Evolutionary conservation across 1,140 invertebrate species (phyloP).

Genomic region (Nebria ingens): DNA sequence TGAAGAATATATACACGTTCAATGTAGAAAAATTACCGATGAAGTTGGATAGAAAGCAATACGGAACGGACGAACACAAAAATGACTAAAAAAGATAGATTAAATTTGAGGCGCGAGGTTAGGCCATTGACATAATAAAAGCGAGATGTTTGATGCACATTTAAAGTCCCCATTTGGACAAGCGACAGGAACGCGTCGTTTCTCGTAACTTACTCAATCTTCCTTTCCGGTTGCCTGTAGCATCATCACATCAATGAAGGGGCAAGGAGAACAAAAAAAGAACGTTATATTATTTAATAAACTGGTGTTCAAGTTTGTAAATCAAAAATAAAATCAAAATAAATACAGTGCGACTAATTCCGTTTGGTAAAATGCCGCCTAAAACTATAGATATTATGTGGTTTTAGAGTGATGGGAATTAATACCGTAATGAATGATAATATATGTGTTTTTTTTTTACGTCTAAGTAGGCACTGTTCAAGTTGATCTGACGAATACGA

Average conservation of each 20-base stretch:
- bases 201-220: slow-evolving; percentile 33
- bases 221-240: slow-evolving; percentile 26
- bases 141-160: neutral
- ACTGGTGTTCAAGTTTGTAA: slow-evolving; percentile 21
- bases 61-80: too few species aligned
- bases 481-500: slow-evolving; percentile 32
- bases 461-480: slow-evolving; percentile 11
- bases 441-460: too few species aligned
- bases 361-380: neutral
- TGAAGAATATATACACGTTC: too few species aligned
- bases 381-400: too few species aligned
- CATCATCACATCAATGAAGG: slow-evolving; percentile 20
- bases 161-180: neutral
- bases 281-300: slow-evolving; percentile 23
- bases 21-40: too few species aligned
- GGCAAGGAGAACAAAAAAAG: slow-evolving; percentile 37
- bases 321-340: too few species aligned
- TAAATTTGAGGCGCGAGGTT: too few species aligned
- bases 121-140: neutral
- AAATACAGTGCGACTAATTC: slow-evolving; percentile 2
- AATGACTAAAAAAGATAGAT: too few species aligned
- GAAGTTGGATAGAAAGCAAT: too few species aligned
- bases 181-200: neutral
- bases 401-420: slow-evolving; percentile 14
- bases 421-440: slow-evolving; percentile 11